These are phyloP conservation scores for Hesperophylax magnus DNA, from an alignment of 1,140 invertebrate genomes.

Conservation along the genomic window DNA sequence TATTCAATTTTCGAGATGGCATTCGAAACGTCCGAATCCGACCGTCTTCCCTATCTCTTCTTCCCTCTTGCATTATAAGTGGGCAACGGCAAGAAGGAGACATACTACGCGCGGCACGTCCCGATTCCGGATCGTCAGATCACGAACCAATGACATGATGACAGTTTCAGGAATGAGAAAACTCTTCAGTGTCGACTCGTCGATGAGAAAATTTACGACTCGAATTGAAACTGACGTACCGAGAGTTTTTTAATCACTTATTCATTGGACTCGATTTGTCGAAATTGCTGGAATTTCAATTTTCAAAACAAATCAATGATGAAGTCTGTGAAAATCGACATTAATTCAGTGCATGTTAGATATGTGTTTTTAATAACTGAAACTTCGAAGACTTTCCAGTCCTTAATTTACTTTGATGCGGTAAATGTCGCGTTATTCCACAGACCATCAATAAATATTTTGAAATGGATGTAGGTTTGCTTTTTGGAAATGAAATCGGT, in stretches of 20 bases:
- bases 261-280: background rate
- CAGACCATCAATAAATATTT: too few relatives aligned
- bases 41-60: background rate
- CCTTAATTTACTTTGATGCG: too few relatives aligned
- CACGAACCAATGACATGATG: constrained; percentile 34
- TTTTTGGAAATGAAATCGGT: too few relatives aligned
- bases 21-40: background rate
- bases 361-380: too few relatives aligned
- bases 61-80: constrained; percentile 5
- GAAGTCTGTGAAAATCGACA: too few relatives aligned
- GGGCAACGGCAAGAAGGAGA: background rate
- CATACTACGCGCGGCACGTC: background rate
- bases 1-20: constrained; percentile 42
- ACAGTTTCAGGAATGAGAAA: constrained; percentile 36
- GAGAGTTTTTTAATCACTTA: constrained; percentile 14
- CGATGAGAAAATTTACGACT: constrained; percentile 20
- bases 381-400: too few relatives aligned
- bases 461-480: too few relatives aligned
- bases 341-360: too few relatives aligned
- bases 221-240: constrained; percentile 15
- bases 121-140: constrained; percentile 9
- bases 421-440: too few relatives aligned
- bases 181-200: constrained; percentile 28
- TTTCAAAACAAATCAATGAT: background rate
- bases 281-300: constrained; percentile 11